A percentile compares a stretch with the other conserved stretches of the same genome.
phyloP scores from a whole-genome alignment of 1,140 invertebrate species.

The Aleiodes sp. region DNA sequence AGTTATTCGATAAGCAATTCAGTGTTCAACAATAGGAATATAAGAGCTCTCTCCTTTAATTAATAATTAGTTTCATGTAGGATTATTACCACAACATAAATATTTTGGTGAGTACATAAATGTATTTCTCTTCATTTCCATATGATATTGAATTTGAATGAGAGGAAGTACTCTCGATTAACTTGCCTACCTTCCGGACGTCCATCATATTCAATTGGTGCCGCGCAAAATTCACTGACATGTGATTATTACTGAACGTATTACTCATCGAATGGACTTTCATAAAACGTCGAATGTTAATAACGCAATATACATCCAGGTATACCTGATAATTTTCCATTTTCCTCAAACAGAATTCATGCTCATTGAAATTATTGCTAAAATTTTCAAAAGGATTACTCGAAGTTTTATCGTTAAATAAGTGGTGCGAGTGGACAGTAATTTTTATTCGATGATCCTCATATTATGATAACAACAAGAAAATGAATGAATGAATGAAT shows the following conservation, averaged over 20 bases:
- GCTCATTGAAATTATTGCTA: no score
- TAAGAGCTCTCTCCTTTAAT: no score
- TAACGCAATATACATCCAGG: slow-evolving; percentile 2
- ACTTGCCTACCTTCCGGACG: background rate
- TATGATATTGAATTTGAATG: no score
- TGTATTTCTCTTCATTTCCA: no score
- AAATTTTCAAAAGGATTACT: no score
- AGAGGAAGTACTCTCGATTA: slow-evolving; percentile 15
- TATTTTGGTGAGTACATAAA: no score
- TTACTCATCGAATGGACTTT: slow-evolving; percentile 27
- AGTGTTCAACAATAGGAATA: no score
- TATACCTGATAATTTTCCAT: no score
- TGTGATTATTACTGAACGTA: slow-evolving; percentile 32
- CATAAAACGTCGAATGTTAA: slow-evolving; percentile 28
- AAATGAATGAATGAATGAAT: background rate
- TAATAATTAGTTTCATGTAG: no score
- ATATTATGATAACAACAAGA: background rate
- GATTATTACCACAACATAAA: no score
- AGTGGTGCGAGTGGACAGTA: background rate
- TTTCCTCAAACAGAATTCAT: no score
- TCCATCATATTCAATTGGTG: slow-evolving; percentile 30
- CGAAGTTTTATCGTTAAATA: background rate
- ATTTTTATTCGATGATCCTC: background rate
- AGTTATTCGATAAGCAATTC: no score
- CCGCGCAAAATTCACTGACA: slow-evolving; percentile 29